Evolutionary conservation across 2,888 invertebrate species (phyloP).

Genomic region (Dermolepida albohirtum): DNA sequence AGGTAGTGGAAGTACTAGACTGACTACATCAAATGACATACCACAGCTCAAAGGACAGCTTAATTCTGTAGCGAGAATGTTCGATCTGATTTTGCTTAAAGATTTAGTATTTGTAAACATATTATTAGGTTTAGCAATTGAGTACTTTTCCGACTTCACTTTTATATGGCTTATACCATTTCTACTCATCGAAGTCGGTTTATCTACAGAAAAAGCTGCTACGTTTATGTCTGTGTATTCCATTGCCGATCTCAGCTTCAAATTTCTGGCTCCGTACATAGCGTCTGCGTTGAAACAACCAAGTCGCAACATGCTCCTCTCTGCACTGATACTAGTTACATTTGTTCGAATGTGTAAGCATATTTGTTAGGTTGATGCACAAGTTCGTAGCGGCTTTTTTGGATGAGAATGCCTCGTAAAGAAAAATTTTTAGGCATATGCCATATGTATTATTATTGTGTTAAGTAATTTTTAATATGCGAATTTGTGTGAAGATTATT

Average conservation of each 20-base stretch:
- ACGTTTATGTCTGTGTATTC: conserved; percentile 71
- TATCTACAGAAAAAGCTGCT: conserved; percentile 69
- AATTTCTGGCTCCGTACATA: conserved; percentile 72
- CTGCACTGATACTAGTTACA: conserved; percentile 70
- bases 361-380: too few species aligned
- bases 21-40: too few species aligned
- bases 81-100: conserved; percentile 71
- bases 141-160: conserved; percentile 74
- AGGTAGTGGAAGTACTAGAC: too few species aligned
- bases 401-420: too few species aligned
- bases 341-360: conserved; percentile 71
- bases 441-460: too few species aligned
- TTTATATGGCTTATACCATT: conserved; percentile 73
- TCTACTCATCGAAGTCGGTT: conserved; percentile 71
- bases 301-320: conserved; percentile 71
- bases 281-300: conserved; percentile 71
- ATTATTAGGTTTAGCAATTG: conserved; percentile 72
- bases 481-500: too few species aligned
- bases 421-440: too few species aligned
- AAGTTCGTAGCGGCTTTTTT: too few species aligned
- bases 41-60: too few species aligned
- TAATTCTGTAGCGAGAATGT: conserved; percentile 50
- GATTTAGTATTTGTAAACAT: conserved; percentile 74
- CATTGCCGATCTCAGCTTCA: conserved; percentile 65
- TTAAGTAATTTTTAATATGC: too few species aligned